Conservation (phyloP, 2,113 vertebrate species). For the Alectura lathami region DNA sequence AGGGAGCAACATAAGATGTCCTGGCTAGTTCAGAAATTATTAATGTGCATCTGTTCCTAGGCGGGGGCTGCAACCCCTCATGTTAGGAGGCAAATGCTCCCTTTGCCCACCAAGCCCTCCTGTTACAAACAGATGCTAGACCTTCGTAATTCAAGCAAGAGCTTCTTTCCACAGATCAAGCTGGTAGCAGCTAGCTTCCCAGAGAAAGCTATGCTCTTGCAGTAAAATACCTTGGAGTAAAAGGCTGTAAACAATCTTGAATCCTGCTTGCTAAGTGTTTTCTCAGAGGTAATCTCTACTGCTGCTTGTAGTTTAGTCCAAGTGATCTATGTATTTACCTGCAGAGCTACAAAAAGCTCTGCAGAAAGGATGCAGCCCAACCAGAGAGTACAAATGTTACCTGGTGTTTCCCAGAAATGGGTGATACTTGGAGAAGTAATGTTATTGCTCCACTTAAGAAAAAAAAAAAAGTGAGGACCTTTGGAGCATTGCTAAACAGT, state of each 20-base stretch:
- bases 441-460: neutral
- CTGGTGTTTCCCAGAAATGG: neutral
- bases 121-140: neutral
- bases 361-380: neutral
- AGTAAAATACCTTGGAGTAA: neutral
- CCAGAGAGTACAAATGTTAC: neutral
- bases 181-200: neutral
- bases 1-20: neutral
- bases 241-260: neutral
- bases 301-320: neutral
- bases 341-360: neutral
- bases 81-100: neutral
- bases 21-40: neutral
- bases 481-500: neutral
- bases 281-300: neutral
- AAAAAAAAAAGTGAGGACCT: neutral
- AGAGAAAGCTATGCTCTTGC: neutral
- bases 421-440: neutral
- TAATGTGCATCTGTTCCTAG: neutral
- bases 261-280: neutral
- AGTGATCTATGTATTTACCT: neutral
- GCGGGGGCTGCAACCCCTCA: neutral
- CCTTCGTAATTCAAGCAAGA: neutral
- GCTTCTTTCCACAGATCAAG: fast-evolving
- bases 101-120: neutral